phyloP scores from a whole-genome alignment of 2,113 vertebrate species.

The Aleadryas rufinucha region DNA sequence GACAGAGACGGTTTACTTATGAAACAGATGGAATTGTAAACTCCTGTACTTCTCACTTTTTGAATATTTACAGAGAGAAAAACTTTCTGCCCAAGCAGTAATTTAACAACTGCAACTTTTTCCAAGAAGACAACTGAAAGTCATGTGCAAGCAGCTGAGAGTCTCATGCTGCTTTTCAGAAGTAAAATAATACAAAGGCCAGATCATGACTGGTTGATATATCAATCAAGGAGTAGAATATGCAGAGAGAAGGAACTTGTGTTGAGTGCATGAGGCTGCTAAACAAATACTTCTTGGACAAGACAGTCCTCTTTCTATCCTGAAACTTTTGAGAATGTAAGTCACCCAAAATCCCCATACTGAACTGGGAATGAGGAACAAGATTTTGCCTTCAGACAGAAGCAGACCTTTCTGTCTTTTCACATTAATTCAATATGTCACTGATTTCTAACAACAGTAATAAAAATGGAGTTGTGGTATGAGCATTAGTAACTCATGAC shows the following conservation, averaged over 20 bases:
- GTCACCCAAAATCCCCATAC: neutral
- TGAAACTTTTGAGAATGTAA: neutral
- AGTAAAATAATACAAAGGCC: neutral
- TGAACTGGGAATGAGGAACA: neutral
- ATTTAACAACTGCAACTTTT: neutral
- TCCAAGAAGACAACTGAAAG: neutral
- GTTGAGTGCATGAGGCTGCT: neutral
- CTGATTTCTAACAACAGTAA: neutral
- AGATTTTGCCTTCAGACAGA: neutral
- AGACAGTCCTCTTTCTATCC: neutral
- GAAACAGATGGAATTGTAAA: neutral
- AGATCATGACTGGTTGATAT: neutral
- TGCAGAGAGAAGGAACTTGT: neutral
- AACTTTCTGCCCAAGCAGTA: neutral
- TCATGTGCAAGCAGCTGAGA: neutral
- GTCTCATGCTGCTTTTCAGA: neutral
- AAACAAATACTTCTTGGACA: neutral
- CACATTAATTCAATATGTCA: neutral
- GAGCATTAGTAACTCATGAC: neutral
- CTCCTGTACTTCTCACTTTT: neutral
- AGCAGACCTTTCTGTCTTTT: neutral
- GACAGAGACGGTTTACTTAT: neutral
- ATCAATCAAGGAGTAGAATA: neutral
- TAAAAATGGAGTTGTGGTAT: neutral
- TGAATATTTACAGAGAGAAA: neutral